A percentile compares a stretch with the other conserved stretches of the same genome.
phyloP scores from a whole-genome alignment of 2,888 invertebrate species.

The Temnothorax ravouxi region DNA sequence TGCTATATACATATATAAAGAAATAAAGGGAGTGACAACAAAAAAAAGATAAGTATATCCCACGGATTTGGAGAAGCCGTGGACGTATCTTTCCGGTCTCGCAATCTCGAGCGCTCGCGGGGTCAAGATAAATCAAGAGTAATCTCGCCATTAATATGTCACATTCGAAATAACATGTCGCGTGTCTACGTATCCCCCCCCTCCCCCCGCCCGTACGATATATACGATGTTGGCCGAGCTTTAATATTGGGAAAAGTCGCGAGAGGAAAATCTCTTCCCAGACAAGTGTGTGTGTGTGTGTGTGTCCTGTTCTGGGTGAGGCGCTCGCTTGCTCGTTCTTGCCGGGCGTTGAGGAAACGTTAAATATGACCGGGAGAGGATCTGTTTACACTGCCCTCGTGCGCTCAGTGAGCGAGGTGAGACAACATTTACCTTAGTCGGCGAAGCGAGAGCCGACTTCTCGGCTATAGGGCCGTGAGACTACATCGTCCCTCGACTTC shows the following conservation, averaged over 20 bases:
- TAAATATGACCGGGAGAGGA: conserved; percentile 74
- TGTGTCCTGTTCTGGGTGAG: conserved; percentile 28
- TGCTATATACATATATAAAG: not conserved
- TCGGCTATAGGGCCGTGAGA: conserved; percentile 12
- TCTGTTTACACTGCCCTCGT: conserved; percentile 75
- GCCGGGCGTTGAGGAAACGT: conserved; percentile 67
- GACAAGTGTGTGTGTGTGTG: conserved; percentile 7
- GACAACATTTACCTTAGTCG: conserved; percentile 77
- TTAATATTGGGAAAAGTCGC: conserved; percentile 51
- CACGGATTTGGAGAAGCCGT: not conserved
- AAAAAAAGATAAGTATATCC: not conserved
- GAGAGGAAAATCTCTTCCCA: conserved; percentile 29
- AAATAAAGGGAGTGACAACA: not conserved
- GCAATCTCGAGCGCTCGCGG: conserved; percentile 15
- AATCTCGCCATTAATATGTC: conserved; percentile 55
- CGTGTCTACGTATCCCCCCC: not conserved
- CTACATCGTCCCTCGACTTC: conserved; percentile 65
- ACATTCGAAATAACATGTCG: conserved; percentile 33
- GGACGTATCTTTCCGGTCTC: conserved; percentile 9
- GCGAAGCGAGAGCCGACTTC: conserved; percentile 28
- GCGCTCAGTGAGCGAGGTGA: conserved; percentile 71
- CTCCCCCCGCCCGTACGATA: not conserved
- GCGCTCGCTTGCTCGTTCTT: conserved; percentile 58
- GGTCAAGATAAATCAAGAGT: conserved; percentile 54
- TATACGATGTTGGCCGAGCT: conserved; percentile 27